Base-by-base conservation (phyloP, 30 jellyfish, hydroid and myxozoan species). In the Aurelia aurita region DNA sequence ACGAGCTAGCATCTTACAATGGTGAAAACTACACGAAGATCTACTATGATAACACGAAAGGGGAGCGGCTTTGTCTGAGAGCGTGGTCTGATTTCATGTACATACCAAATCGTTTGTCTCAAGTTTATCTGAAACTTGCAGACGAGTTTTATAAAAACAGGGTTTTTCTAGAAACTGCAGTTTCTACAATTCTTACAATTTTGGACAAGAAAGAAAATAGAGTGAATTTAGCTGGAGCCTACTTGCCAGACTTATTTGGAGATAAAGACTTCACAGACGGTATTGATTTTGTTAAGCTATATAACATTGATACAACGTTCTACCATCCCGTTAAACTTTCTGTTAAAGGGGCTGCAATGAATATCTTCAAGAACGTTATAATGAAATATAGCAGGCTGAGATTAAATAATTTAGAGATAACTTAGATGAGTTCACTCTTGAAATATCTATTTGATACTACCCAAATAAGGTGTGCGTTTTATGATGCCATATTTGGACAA, bases 31-130 rank as follows among this genome's bases (percentile, higher is more conserved):
- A 57, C 77, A 58, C 58, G 55, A 60, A 79, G 72, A 58, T 54
- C 53, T 85, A 59, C 84, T 85, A 21, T 31, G 65, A 45, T 23
- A 80, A 88, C 61, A 70, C 92, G 51, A 62, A 55, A 25, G 92
- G 91, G 10, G 67, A n/a, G 49, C 75, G 67, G 0, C 58, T 72
- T 18, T 88, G 96, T 34, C 29, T 53, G 35, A 57, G 87, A 23
- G 71, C 82, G 4, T 88, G 91, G 91, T 78, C 92, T n/a, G 96
- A 88, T 32, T 80, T 88, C 58, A 43, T 88, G 82, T 88, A 88
- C 43, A 58, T 88, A 23, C 96, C 96, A 25, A 19, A 79, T 19
- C 29, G 64, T 13, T 21, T 71, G 10, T 43, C 91, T 2, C 28
- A 58, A 39, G 28, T 45, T 7, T 78, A n/a, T 47, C 16, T 58